These are phyloP conservation scores for Galbula dea DNA, from an alignment of 2,113 vertebrate genomes.

Conservation along the genomic window DNA sequence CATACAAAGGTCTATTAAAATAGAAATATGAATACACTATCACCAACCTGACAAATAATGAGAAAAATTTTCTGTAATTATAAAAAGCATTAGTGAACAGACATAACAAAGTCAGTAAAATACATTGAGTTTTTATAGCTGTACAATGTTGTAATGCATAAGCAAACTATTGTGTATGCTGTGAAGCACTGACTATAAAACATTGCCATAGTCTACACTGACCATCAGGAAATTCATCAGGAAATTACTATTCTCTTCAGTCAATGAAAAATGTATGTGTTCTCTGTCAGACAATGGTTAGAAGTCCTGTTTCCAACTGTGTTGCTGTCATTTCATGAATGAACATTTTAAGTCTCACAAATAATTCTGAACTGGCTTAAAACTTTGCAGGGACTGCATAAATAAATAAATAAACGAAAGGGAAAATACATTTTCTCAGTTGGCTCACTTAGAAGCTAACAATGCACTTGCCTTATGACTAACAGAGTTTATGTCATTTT, in stretches of 20 bases:
- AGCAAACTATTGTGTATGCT: neutral
- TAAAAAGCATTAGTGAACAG: neutral
- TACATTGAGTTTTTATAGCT: neutral
- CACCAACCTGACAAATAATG: neutral
- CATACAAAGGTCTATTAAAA: neutral
- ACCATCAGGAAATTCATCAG: neutral
- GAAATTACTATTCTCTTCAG: neutral
- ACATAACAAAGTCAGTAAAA: neutral
- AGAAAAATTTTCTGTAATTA: neutral
- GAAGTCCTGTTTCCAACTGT: neutral
- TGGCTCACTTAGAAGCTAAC: neutral
- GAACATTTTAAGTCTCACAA: neutral
- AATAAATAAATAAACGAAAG: neutral
- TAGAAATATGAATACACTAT: neutral
- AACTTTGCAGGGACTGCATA: neutral
- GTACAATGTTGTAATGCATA: neutral
- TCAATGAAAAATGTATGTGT: neutral
- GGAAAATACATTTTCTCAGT: neutral
- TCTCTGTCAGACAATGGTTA: neutral
- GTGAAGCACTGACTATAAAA: neutral
- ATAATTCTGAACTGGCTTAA: neutral
- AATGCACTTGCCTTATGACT: neutral
- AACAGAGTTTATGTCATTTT: neutral
- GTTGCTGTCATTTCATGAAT: neutral
- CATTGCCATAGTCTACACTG: rapidly evolving